phyloP scores from a whole-genome alignment of 2,113 vertebrate species.

The Perca fluviatilis region DNA sequence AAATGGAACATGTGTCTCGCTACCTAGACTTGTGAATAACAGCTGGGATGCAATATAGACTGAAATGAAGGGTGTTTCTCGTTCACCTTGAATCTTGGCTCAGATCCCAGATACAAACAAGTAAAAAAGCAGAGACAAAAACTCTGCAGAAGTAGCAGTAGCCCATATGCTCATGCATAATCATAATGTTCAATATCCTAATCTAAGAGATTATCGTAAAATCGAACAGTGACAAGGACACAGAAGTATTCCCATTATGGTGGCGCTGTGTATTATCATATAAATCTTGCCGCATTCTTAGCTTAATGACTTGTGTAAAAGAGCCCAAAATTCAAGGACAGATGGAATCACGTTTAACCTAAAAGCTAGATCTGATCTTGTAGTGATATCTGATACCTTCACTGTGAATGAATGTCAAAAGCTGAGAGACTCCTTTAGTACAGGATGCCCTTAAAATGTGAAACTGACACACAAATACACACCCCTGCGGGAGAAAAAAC shows the following conservation, averaged over 20 bases:
- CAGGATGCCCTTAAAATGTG: slow-evolving; percentile 5
- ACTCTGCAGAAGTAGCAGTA: slow-evolving; percentile 48
- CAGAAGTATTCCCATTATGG: slow-evolving; percentile 74
- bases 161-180: slow-evolving; percentile 82
- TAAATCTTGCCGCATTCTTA: slow-evolving; percentile 73
- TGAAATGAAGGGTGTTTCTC: slow-evolving; percentile 67
- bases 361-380: slow-evolving; percentile 40
- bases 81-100: slow-evolving; percentile 80
- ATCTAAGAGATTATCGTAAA: slow-evolving; percentile 82
- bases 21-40: slow-evolving; percentile 69
- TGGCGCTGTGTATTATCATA: slow-evolving; percentile 72
- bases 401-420: slow-evolving; percentile 25
- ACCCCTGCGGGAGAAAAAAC: not conserved
- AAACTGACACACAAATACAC: slow-evolving; percentile 3
- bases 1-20: slow-evolving; percentile 54
- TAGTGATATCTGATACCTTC: slow-evolving; percentile 30
- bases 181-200: slow-evolving; percentile 78
- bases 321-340: slow-evolving; percentile 75
- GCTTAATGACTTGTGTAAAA: slow-evolving; percentile 77
- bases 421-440: slow-evolving; percentile 8
- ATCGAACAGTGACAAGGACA: slow-evolving; percentile 77
- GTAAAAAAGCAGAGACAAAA: slow-evolving; percentile 60
- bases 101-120: slow-evolving; percentile 67
- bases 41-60: slow-evolving; percentile 74
- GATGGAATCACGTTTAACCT: slow-evolving; percentile 54